Evolutionary conservation across 2,113 vertebrate genomes (phyloP), one percentile per base, ranked within the genome.

Genomic region (Rhea americana): DNA sequence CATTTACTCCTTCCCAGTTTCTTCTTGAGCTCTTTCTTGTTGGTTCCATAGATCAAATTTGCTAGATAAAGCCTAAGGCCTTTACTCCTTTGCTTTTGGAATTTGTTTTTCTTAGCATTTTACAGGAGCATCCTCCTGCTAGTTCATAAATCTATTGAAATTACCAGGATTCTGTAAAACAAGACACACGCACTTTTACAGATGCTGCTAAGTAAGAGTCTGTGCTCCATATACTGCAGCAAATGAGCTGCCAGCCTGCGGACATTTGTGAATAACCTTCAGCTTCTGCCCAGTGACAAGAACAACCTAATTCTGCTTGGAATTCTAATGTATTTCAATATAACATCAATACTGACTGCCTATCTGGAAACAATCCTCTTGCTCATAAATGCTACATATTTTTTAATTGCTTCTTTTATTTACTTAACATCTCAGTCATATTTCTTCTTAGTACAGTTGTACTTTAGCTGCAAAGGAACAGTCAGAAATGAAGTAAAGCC

Each of bases 161-260:
- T n/a, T 21, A 30, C 10, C 11, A 28, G 5, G 13, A 61, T 70
- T 73, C 7, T 58, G 28, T 13, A 53, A 77, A 77, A 41, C 15
- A 30, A 77, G 32, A 80, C 9, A 1, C 18, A 17, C 19, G 18
- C 5, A 35, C 5, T 77, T 15, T 13, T 17, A 0, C 2, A 28
- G 63, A 82, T 13, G 41, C 2, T 55, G 3, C 20, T 32, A 21
- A 4, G 25, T 14, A 16, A 28, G 21, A 58, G 24, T 28, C 37
- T 30, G 4, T 3, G 0, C 12, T 55, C 15, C 26, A 37, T 9
- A 10, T 0, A 0, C 15, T 37, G 35, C 1, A 0, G 9, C 25
- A 35, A 73, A 20, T 15, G 58, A 67, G 5, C 22, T 37, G 5
- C 15, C 10, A 10, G 7, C 8, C 19, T 58, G 59, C 16, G 62